phyloP scores from a whole-genome alignment of 2,113 vertebrate genomes.

The Alectura lathami region DNA sequence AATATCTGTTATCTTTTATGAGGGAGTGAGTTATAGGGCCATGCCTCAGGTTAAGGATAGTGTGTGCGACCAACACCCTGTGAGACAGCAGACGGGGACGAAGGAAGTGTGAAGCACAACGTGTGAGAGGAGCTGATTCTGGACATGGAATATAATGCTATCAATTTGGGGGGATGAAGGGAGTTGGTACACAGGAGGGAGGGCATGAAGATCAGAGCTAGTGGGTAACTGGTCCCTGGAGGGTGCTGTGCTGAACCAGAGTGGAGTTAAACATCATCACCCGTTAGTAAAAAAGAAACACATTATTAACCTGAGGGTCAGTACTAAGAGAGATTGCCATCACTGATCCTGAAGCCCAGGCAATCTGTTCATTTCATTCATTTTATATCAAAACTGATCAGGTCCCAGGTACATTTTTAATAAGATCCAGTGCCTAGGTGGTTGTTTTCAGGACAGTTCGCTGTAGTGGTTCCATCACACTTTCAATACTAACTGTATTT shows the following conservation, averaged over 20 bases:
- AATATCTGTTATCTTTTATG: not conserved
- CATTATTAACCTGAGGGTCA: not conserved
- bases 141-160: not conserved
- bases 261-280: not conserved
- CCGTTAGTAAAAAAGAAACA: not conserved
- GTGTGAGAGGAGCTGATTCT: not conserved
- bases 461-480: not conserved
- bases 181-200: not conserved
- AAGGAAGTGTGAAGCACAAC: not conserved
- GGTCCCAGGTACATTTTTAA: not conserved
- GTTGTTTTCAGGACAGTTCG: not conserved
- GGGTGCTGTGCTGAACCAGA: not conserved
- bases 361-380: not conserved
- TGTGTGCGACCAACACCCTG: accelerated
- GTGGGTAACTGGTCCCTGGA: not conserved
- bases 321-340: not conserved
- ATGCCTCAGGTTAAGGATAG: not conserved
- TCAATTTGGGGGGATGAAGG: not conserved
- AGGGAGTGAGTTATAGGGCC: not conserved
- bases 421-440: not conserved
- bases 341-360: not conserved
- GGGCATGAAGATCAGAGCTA: not conserved
- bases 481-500: not conserved
- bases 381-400: not conserved
- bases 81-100: not conserved